Evolutionary conservation across 2,113 vertebrate genomes (phyloP), one percentile per base, ranked within the genome.

Genomic region (Piprites chloris): DNA sequence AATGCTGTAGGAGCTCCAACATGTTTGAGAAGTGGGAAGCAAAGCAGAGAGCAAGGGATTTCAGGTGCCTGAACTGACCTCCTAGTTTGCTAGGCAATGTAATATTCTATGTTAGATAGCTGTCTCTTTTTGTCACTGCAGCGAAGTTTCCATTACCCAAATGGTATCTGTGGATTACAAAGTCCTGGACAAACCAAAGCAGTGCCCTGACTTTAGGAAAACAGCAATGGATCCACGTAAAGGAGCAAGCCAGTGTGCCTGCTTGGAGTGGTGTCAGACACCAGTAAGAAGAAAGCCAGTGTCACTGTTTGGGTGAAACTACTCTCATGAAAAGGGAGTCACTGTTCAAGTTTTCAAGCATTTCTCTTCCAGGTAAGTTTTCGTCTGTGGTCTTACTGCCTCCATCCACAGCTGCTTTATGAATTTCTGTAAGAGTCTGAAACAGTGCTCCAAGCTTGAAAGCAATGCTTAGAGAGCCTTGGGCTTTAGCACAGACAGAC

Each of bases 241-340:
- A 85, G 30, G 13, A 87, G 11, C 14, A 49, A 84, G 28, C 7
- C 44, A 69, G 19, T 4, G 4, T 77, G 28, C 18, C n/a, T 28
- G 19, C 19, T 16, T 24, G 33, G 33, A 37, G 18, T 33, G 20
- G n/a, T 21, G 21, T 37, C 71, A 44, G 44, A 68, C 37, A 37
- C 27, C 33, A 72, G 18, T 11, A 68, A 74, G 30, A 82, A 84
- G 42, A 67, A 92, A 77, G 50, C 16, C 42, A 80, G 7, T 39
- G 35, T 50, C 32, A 59, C 30, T 47, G 14, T 62, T 39, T 12
- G 42, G 59, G 33, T 71, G 55, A 71, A 86, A 73, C 3, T 23
- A 19, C 14, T 6, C 7, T 55, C 0, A 0, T 42, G n/a, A 80
- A 92, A 27, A n/a, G 8, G 9, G 13, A 4, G 9, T 37, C 52